Evolutionary conservation across 2,797 vertebrate species (phyloP), one percentile per base, ranked within the genome.

Genomic region (Acanthopagrus latus): DNA sequence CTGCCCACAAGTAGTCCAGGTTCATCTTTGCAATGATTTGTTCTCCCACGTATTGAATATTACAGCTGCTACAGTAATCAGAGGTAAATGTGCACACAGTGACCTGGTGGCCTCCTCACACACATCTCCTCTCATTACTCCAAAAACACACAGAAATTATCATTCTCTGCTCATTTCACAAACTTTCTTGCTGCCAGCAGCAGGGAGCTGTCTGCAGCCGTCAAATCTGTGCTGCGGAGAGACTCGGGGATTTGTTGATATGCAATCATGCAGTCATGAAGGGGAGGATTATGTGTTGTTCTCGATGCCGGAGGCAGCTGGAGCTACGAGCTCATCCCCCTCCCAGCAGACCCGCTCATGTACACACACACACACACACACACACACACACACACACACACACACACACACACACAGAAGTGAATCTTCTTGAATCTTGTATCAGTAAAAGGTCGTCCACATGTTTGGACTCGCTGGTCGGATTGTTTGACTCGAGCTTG

Each of bases 181-280:
- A 74, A 65, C 44, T 57, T 60, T 7, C 3, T 17, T 10, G 12
- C 48, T 41, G 12, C 51, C n/a, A 25, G 65, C 1, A 17, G 16
- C 52, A 33, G 25, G 0, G 7, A 51, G 23, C 17, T 1, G 0
- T 60, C 69, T 74, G 59, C 55, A 29, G 69, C 64, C 64, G 57
- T 48, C 41, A 2, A n/a, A 25, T 69, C 60, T 17, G 29, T 5
- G 29, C 67, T 8, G 78, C 7, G 59, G 25, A 12, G 69, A 72
- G 50, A 63, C 69, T 70, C 21, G 23, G 69, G 80, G 72, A 58
- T 57, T 57, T 51, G 80, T 65, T 76, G 75, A 68, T 66, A 71
- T 78, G 74, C 68, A 63, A 63, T 72, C 77, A 64, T 52, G 41
- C 64, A 54, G 25, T 82, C 70, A 74, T 41, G 38, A 52, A 55